Base-by-base conservation (phyloP, 2,888 invertebrate genomes). In the Zhengitettix transpicula region DNA sequence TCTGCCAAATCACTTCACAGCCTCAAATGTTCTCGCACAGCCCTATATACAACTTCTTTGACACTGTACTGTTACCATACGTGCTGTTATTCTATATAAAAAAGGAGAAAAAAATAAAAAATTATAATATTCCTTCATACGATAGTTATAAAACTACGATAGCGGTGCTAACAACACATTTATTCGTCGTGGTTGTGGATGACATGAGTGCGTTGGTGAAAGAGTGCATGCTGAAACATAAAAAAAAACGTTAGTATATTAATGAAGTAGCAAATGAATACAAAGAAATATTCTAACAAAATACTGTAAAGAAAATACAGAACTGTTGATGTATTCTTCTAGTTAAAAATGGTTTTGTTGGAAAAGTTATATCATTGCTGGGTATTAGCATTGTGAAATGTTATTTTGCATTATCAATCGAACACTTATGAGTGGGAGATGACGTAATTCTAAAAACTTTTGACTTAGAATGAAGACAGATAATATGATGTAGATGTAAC, bases 311-410 rank as follows among this genome's bases (percentile, higher is more conserved):
- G 47, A 12, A 12, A 47, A n/a, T 47, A 47, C 52, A 58, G 53
- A 58, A 58, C 52, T 52, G 53, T 52, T 58, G 52, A 47, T 55
- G 55, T 55, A 55, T 55, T 55, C 55, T 55, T 55, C 55, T 55
- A 55, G 55, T 41, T 40, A 40, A 55, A 40, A 41, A 55, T 41
- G 55, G 47, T 14, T 47, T 47, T 14, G 47, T 12, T n/a, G 47
- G n/a, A 47, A n/a, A 47, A 47, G 47, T 14, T 14, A 47, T 47
- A 14, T 12, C 47, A n/a, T 14, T 47, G 47, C 47, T 12, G 14
- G 10, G 47, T n/a, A 47, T 12, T 14, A 28, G 28, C 28, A 28
- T 28, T 28, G 28, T 28, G 28, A 28, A 28, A 28, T 14, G 47
- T 12, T 12, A 47, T 47, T 47, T 47, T n/a, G 47, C n/a, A n/a